Evolutionary conservation across 2,113 vertebrate genomes (phyloP), one percentile per base, ranked within the genome.

Genomic region (Chloebia gouldiae): DNA sequence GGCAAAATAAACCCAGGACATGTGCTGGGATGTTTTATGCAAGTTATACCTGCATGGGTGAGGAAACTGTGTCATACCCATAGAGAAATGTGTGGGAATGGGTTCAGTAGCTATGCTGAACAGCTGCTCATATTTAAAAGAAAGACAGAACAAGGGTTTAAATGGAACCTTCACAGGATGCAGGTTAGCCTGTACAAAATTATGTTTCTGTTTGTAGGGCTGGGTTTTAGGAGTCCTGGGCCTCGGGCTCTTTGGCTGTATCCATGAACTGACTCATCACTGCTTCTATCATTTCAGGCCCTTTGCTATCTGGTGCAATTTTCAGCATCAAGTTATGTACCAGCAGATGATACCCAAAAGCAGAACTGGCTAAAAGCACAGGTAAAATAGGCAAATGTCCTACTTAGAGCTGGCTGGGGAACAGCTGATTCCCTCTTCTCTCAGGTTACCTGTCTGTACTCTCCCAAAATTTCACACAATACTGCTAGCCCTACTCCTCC

Each of bases 361-460:
- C 7, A 82, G 17, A 92, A 22, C 30, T 81, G 53, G 40, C 53
- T 86, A 44, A 76, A 89, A 83, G 15, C 50, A 56, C 0, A 2
- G 40, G 40, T 3, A 54, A 71, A 80, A 51, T 3, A 86, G 30
- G 27, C 40, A 77, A 33, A 89, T n/a, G 6, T 56, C 66, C 80
- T 56, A n/a, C 13, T 47, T 65, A 77, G 40, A 39, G 7, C 18
- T 94, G 50, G 23, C 21, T 60, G 53, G n/a, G 33, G 11, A 83
- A 27, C 14, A 77, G 45, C 2, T 42, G 33, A 30, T 59, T 16
- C 13, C 17, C 3, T 76, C 35, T 65, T 13, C 37, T 33, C 18
- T 83, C 63, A 44, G 68, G 60, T 60, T 51, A 71, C 17, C 13
- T 35, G 22, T 17, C 15, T 0, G 0, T 37, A 24, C 16, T 28